Conservation (phyloP, 2,797 vertebrate genomes). For the Hozukius guyotensis region DNA sequence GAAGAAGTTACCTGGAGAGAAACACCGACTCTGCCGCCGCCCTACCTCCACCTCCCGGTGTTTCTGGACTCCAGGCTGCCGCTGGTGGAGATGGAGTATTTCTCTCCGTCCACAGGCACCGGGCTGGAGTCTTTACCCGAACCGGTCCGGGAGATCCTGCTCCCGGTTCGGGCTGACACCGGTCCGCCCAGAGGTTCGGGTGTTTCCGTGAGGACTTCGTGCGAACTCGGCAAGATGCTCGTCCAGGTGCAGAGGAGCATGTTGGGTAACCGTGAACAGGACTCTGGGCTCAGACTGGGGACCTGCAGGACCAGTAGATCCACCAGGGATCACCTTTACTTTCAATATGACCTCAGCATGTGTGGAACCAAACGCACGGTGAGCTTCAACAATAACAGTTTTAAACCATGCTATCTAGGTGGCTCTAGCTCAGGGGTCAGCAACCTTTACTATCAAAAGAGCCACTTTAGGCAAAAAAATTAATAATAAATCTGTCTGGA, state of each 20-base stretch:
- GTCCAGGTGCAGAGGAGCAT: conserved; percentile 65
- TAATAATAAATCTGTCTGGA: too few relatives aligned
- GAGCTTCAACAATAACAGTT: conserved; percentile 17
- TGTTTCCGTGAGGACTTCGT: conserved; percentile 44
- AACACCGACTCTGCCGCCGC: neutral
- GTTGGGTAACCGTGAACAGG: conserved; percentile 7
- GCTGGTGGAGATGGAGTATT: conserved; percentile 56
- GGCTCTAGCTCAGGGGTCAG: neutral
- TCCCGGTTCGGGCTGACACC: conserved; percentile 24
- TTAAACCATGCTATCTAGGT: neutral
- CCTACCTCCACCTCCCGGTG: conserved; percentile 70
- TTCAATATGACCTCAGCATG: conserved; percentile 60
- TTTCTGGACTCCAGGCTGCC: conserved; percentile 62
- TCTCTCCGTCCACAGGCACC: conserved; percentile 53
- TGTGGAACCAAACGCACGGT: conserved; percentile 74
- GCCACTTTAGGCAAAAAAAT: too few relatives aligned
- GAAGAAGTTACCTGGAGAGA: neutral
- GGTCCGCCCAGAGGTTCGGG: neutral
- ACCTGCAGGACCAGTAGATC: conserved; percentile 59
- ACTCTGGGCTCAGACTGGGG: conserved; percentile 66
- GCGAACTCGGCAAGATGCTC: conserved; percentile 57
- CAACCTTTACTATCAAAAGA: too few relatives aligned
- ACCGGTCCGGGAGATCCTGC: conserved; percentile 54
- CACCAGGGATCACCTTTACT: conserved; percentile 56
- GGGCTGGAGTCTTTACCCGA: conserved; percentile 56